These are phyloP conservation scores for Cantharis nigra DNA, from an alignment of 2,888 invertebrate genomes.

Conservation along the genomic window DNA sequence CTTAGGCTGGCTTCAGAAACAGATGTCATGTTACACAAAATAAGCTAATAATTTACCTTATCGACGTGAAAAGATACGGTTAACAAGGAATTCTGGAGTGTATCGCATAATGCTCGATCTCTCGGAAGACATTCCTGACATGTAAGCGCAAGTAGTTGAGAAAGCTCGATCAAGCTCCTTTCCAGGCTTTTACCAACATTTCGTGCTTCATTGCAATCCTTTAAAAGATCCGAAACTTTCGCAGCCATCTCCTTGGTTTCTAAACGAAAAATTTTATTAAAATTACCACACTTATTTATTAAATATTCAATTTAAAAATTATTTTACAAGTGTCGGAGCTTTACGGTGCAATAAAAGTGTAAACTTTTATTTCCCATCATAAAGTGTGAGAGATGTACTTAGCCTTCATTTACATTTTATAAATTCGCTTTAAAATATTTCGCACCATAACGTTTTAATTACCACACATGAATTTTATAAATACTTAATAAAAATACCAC, in stretches of 20 bases:
- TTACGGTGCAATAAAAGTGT: neutral
- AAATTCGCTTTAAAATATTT: neutral
- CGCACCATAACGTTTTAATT: neutral
- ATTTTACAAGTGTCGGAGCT: neutral
- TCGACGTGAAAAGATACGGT: conserved; percentile 67
- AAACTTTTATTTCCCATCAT: neutral
- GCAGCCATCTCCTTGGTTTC: conserved; percentile 63
- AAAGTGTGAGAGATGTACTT: neutral
- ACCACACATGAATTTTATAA: neutral
- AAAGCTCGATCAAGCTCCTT: conserved; percentile 64
- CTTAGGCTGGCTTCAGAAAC: neutral
- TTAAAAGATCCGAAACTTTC: conserved; percentile 62
- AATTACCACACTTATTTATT: neutral
- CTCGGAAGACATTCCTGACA: conserved; percentile 70
- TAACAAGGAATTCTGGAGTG: conserved; percentile 72
- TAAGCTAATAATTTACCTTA: conserved; percentile 56
- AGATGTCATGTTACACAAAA: neutral
- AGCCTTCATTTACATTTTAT: neutral
- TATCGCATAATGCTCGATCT: conserved; percentile 77
- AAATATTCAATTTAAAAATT: neutral
- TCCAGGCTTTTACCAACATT: conserved; percentile 61
- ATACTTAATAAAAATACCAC: neutral
- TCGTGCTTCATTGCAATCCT: conserved; percentile 61
- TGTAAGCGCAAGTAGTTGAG: conserved; percentile 62
- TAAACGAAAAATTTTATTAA: conserved; percentile 48